Conservation (phyloP, 2,113 vertebrate genomes). For the Oncorhynchus gorbuscha region DNA sequence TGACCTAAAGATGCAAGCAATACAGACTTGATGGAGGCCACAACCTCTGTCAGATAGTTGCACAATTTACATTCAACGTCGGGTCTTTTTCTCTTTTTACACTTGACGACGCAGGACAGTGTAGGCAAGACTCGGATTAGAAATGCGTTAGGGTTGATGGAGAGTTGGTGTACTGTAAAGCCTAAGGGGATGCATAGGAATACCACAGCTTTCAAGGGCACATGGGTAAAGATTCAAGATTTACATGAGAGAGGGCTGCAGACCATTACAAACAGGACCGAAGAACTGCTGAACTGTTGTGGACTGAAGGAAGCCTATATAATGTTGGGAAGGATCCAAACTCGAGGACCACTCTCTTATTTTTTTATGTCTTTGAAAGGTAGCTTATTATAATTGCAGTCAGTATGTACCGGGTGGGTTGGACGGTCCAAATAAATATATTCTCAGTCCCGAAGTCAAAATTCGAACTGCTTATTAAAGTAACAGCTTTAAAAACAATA, state of each 20-base stretch:
- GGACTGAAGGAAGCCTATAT: not conserved
- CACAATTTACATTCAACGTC: constrained; percentile 6
- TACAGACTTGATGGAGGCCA: not conserved
- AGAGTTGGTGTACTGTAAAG: constrained; percentile 25
- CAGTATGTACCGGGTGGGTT: no score
- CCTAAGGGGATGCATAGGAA: constrained; percentile 22
- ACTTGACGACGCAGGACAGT: constrained; percentile 14
- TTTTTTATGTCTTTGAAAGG: not conserved
- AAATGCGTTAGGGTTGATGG: constrained; percentile 47
- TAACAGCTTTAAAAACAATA: not conserved
- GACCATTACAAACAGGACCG: not conserved
- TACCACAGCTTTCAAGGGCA: constrained; percentile 7
- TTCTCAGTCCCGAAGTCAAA: not conserved
- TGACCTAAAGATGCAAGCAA: constrained; percentile 17
- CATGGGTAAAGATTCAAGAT: constrained; percentile 5
- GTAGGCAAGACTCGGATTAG: constrained; percentile 36
- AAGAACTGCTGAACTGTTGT: not conserved
- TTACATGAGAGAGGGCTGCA: not conserved
- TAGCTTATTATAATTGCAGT: not conserved
- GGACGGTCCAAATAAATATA: no score
- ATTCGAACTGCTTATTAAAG: not conserved
- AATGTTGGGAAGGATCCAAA: not conserved
- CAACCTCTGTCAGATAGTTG: constrained; percentile 7
- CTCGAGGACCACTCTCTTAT: not conserved
- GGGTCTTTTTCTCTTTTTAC: constrained; percentile 11